Percentiles rank a stretch among this genome's conserved stretches.
phyloP scores from a whole-genome alignment of 2,113 vertebrate species.

The Egretta garzetta region DNA sequence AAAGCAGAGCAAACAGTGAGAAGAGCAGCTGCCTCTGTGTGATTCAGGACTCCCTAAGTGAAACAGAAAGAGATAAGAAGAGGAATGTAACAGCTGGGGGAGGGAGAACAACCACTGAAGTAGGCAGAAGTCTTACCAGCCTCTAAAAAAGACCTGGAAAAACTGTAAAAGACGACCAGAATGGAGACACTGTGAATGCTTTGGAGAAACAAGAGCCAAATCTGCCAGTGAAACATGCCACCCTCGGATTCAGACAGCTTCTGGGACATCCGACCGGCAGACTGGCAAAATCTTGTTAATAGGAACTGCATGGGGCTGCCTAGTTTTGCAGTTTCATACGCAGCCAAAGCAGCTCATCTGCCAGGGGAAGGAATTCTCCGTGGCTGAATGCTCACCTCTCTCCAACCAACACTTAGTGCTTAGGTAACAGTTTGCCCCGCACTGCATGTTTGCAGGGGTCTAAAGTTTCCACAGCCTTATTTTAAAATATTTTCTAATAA shows the following conservation, averaged over 20 bases:
- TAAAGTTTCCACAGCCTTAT: not conserved
- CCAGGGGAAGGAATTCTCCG: not conserved
- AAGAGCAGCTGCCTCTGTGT: not conserved
- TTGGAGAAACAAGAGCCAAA: not conserved
- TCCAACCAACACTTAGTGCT: not conserved
- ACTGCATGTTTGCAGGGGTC: not conserved
- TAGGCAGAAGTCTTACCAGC: not conserved
- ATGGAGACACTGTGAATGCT: not conserved
- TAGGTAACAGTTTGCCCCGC: not conserved
- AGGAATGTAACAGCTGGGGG: not conserved
- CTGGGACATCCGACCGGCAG: not conserved
- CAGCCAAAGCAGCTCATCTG: not conserved
- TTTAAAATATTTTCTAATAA: not conserved
- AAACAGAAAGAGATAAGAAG: not conserved
- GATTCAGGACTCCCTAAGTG: not conserved
- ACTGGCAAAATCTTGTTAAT: not conserved
- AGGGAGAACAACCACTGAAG: not conserved
- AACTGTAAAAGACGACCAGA: not conserved
- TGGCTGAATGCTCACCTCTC: not conserved
- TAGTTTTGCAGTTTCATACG: not conserved
- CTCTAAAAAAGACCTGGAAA: not conserved
- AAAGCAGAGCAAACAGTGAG: not conserved
- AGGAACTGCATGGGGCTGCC: not conserved
- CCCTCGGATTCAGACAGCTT: not conserved
- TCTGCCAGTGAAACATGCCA: not conserved